These are phyloP conservation scores for Cervus canadensis DNA, from an alignment of 2,113 vertebrate species.

Conservation along the genomic window DNA sequence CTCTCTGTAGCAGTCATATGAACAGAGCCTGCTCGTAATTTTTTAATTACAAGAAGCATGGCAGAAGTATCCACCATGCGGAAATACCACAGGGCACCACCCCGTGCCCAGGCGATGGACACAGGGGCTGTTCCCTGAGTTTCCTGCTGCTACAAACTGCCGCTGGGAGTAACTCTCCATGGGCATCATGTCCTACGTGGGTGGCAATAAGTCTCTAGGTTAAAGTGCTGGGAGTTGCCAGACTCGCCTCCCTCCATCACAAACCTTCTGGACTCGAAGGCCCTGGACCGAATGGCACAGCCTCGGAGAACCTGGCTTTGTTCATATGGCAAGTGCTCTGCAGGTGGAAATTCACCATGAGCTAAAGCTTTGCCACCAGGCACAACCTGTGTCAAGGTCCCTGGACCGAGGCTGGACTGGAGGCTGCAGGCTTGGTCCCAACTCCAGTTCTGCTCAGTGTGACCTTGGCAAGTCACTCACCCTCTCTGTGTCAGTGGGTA, in stretches of 20 bases:
- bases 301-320: background rate
- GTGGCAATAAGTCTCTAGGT: background rate
- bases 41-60: background rate
- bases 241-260: no score
- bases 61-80: background rate
- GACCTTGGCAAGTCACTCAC: background rate
- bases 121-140: background rate
- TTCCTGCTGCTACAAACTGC: background rate
- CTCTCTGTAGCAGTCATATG: background rate
- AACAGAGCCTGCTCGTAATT: background rate
- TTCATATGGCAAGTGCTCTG: background rate
- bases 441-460: background rate
- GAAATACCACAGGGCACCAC: background rate
- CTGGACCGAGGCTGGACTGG: background rate
- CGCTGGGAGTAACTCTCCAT: background rate
- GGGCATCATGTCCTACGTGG: rapidly evolving
- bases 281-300: background rate
- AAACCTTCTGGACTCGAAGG: background rate
- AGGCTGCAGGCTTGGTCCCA: background rate
- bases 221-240: background rate
- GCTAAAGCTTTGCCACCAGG: background rate
- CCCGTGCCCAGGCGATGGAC: background rate
- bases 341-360: background rate
- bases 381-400: background rate
- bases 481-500: background rate